Evolutionary conservation across 1,140 invertebrate genomes (phyloP).

Genomic region (Drosophila parvula): DNA sequence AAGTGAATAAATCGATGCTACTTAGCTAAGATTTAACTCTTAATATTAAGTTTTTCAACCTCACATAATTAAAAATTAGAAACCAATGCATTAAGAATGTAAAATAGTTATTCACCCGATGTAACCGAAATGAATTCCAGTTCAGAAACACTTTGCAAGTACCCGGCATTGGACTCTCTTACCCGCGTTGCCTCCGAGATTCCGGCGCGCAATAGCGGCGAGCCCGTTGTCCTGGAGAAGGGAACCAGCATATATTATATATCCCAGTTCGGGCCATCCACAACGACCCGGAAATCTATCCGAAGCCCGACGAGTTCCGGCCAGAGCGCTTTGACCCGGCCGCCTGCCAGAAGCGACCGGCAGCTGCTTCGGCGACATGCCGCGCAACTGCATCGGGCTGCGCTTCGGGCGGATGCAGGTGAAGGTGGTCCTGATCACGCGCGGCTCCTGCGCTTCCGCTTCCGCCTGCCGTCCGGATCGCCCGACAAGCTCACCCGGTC

Average conservation of each 20-base stretch:
- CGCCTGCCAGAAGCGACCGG: constrained; percentile 27
- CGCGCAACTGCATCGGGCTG: constrained; percentile 86
- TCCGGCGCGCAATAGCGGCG: constrained; percentile 40
- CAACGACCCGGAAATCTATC: constrained; percentile 48
- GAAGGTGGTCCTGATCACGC: constrained; percentile 55
- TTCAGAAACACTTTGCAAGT: constrained; percentile 85
- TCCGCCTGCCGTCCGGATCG: constrained; percentile 35
- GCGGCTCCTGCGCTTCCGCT: constrained; percentile 69
- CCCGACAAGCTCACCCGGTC: constrained; percentile 63
- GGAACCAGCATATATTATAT: constrained; percentile 47
- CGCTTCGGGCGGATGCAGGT: constrained; percentile 68
- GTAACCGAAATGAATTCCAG: not conserved
- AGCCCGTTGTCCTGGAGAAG: constrained; percentile 74
- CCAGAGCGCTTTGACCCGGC: constrained; percentile 29
- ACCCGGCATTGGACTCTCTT: constrained; percentile 85
- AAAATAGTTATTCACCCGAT: not conserved
- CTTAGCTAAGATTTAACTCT: too few species aligned
- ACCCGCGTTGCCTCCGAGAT: constrained; percentile 84
- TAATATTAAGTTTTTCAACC: too few species aligned
- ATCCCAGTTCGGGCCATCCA: constrained; percentile 36
- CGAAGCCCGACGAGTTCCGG: constrained; percentile 34
- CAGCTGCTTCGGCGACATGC: constrained; percentile 88
- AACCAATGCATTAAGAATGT: too few species aligned
- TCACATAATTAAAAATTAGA: too few species aligned
- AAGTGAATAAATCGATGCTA: too few species aligned